These are phyloP conservation scores for Lochmaea capreae DNA, from an alignment of 2,888 invertebrate species.

Conservation along the genomic window DNA sequence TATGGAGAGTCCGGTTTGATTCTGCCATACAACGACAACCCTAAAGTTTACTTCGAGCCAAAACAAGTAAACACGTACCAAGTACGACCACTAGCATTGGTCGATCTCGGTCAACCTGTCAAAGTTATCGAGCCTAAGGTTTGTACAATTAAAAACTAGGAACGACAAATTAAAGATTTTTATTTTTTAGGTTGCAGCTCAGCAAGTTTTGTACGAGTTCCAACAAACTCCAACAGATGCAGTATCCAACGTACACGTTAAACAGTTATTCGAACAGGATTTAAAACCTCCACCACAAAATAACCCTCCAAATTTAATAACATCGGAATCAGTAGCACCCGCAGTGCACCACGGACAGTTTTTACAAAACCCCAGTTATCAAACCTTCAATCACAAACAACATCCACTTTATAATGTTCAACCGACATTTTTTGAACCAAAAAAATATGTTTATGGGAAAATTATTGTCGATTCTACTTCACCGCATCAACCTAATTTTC, in stretches of 20 bases:
- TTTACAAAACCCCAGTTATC: conserved; percentile 41
- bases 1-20: conserved; percentile 49
- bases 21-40: conserved; percentile 45
- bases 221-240: conserved; percentile 59
- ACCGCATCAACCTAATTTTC: conserved; percentile 20
- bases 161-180: neutral
- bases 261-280: conserved; percentile 31
- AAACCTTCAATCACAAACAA: conserved; percentile 37
- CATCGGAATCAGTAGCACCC: conserved; percentile 45
- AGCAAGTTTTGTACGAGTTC: conserved; percentile 59
- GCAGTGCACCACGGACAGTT: conserved; percentile 55
- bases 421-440: conserved; percentile 47
- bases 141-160: neutral
- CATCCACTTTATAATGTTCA: conserved; percentile 47
- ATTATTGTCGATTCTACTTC: conserved; percentile 49
- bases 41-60: conserved; percentile 37
- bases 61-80: conserved; percentile 28
- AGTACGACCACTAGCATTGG: conserved; percentile 38
- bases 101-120: conserved; percentile 34
- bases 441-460: conserved; percentile 55
- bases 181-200: conserved; percentile 55
- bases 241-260: conserved; percentile 57
- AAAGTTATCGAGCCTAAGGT: conserved; percentile 47
- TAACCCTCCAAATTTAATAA: conserved; percentile 9
- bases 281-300: conserved; percentile 23